A percentile compares a stretch with the other conserved stretches of the same genome.
Conservation (phyloP, 92 coral and sea anemone species). For the Phymanthus crucifer region DNA sequence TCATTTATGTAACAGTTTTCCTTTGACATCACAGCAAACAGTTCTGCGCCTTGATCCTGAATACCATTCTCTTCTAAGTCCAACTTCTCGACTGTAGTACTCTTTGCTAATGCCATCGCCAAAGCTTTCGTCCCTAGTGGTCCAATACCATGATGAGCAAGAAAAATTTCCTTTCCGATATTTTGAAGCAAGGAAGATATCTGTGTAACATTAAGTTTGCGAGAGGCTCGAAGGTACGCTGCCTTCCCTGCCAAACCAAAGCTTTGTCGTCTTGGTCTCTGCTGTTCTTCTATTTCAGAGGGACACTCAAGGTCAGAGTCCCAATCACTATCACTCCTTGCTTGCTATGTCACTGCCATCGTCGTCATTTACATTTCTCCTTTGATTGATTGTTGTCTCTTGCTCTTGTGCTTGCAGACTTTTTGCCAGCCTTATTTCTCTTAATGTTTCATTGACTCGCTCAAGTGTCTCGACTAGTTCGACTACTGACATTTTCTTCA, state of each 20-base stretch:
- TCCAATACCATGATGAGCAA: constrained; percentile 74
- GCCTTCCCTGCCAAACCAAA: constrained; percentile 58
- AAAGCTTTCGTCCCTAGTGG: constrained; percentile 65
- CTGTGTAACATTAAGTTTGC: constrained; percentile 49
- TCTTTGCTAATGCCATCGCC: constrained; percentile 56
- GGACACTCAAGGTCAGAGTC: constrained; percentile 70
- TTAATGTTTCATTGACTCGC: constrained; percentile 23
- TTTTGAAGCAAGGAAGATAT: constrained; percentile 50
- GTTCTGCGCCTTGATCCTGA: constrained; percentile 67
- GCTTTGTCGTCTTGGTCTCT: constrained; percentile 33
- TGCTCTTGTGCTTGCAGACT: background rate
- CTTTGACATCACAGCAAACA: constrained; percentile 56
- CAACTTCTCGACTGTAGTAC: constrained; percentile 63
- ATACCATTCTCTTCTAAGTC: constrained; percentile 64
- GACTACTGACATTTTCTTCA: background rate
- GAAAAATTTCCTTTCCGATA: constrained; percentile 51
- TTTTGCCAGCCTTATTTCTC: constrained; percentile 3
- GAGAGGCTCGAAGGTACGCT: constrained; percentile 55
- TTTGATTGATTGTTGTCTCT: background rate
- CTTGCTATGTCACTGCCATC: background rate
- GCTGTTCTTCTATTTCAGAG: constrained; percentile 27
- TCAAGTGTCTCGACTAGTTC: constrained; percentile 6
- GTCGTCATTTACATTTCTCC: background rate
- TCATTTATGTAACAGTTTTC: constrained; percentile 67
- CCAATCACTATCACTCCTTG: constrained; percentile 59